Conservation (phyloP, 2,888 invertebrate species). For the Nomada lathburiana region DNA sequence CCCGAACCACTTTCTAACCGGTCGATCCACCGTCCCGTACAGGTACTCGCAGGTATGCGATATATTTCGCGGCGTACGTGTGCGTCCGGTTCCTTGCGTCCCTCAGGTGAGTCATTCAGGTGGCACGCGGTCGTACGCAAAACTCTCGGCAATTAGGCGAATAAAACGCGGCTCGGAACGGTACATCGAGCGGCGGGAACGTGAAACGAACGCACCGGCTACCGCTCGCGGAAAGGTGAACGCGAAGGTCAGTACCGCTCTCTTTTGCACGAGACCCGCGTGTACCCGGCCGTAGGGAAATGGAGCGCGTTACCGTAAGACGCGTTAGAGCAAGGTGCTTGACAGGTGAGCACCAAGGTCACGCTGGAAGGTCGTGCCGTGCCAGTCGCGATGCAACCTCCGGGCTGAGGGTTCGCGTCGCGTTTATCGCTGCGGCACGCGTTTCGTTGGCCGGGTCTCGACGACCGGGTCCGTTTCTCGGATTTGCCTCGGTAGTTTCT, state of each 20-base stretch:
- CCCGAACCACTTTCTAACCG: conserved; percentile 53
- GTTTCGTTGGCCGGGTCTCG: too few species aligned
- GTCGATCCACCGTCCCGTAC: neutral
- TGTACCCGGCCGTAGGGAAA: conserved; percentile 69
- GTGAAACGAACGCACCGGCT: conserved; percentile 45
- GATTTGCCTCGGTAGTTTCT: too few species aligned
- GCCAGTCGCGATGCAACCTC: conserved; percentile 9
- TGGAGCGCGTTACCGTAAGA: conserved; percentile 75
- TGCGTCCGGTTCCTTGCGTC: conserved; percentile 18
- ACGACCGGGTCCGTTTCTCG: too few species aligned
- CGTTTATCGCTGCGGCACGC: too few species aligned
- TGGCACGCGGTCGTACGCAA: conserved; percentile 44
- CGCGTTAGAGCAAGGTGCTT: conserved; percentile 64
- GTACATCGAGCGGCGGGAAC: conserved; percentile 40
- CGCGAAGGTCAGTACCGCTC: conserved; percentile 71
- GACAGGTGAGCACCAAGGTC: conserved; percentile 72
- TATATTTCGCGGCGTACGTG: neutral
- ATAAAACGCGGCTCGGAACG: conserved; percentile 41
- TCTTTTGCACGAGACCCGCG: conserved; percentile 48
- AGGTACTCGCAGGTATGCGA: neutral
- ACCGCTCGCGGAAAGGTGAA: conserved; percentile 57
- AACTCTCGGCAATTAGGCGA: conserved; percentile 56
- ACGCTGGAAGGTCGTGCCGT: conserved; percentile 61
- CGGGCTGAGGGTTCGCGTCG: neutral
- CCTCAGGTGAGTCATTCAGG: conserved; percentile 59